A percentile compares a stretch with the other conserved stretches of the same genome.
Evolutionary conservation across 2,797 vertebrate genomes (phyloP).

Genomic region (Pristis pectinata): DNA sequence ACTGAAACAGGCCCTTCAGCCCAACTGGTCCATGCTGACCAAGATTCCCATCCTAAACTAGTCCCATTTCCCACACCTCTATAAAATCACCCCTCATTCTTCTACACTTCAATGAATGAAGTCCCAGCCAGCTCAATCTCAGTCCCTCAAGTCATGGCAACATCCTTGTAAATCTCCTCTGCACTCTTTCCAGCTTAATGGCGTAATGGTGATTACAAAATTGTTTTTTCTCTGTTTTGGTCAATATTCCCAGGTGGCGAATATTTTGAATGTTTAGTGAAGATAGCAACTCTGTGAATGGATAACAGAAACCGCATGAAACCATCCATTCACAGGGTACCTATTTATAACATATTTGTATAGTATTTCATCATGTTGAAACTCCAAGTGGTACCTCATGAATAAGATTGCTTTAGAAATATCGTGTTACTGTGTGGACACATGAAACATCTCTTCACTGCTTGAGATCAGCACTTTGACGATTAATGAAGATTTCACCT

Average conservation of each 20-base stretch:
- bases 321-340: background rate
- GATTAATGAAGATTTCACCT: background rate
- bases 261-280: too few species aligned
- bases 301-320: background rate
- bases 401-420: background rate
- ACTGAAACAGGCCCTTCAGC: too few species aligned
- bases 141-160: too few species aligned
- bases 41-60: too few species aligned
- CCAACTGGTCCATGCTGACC: too few species aligned
- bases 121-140: too few species aligned
- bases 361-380: background rate
- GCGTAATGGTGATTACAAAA: too few species aligned
- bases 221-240: background rate
- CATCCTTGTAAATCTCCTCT: too few species aligned
- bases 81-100: too few species aligned
- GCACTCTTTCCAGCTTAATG: too few species aligned
- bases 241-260: background rate
- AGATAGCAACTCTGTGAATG: background rate
- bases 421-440: background rate
- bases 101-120: too few species aligned
- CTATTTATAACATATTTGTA: background rate
- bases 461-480: background rate
- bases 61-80: too few species aligned
- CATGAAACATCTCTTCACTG: background rate
- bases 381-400: background rate